Conservation (phyloP, 2,113 vertebrate genomes). For the Phylloscopus trochilus region DNA sequence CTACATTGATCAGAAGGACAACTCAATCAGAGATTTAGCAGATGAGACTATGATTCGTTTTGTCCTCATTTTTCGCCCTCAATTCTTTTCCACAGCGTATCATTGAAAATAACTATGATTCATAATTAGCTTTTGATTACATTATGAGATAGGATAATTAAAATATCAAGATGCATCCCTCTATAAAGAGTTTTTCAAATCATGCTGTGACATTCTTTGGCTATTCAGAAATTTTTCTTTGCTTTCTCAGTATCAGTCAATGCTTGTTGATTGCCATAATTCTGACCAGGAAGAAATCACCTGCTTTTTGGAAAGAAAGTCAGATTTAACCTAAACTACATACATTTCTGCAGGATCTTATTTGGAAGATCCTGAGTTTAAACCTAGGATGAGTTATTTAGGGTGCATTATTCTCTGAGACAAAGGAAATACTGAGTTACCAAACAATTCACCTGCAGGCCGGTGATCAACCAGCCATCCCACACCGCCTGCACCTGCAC, state of each 20-base stretch:
- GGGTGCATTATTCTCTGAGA: not conserved
- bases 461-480: not conserved
- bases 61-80: not conserved
- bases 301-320: not conserved
- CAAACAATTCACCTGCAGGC: not conserved
- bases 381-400: not conserved
- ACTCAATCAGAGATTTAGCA: not conserved
- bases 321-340: not conserved
- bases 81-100: not conserved
- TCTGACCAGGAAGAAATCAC: not conserved
- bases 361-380: not conserved
- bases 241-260: not conserved
- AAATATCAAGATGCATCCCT: not conserved
- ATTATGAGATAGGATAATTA: constrained; percentile 32
- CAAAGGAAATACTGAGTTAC: not conserved
- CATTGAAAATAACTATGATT: constrained; percentile 7
- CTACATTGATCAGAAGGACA: not conserved
- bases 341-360: not conserved
- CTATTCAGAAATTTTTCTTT: not conserved
- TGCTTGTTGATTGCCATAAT: not conserved
- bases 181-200: not conserved
- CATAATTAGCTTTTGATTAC: constrained; percentile 47
- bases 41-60: not conserved
- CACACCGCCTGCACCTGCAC: not conserved
- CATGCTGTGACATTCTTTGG: not conserved